phyloP scores from a whole-genome alignment of 2,888 invertebrate genomes.

The Chalcis sispes region DNA sequence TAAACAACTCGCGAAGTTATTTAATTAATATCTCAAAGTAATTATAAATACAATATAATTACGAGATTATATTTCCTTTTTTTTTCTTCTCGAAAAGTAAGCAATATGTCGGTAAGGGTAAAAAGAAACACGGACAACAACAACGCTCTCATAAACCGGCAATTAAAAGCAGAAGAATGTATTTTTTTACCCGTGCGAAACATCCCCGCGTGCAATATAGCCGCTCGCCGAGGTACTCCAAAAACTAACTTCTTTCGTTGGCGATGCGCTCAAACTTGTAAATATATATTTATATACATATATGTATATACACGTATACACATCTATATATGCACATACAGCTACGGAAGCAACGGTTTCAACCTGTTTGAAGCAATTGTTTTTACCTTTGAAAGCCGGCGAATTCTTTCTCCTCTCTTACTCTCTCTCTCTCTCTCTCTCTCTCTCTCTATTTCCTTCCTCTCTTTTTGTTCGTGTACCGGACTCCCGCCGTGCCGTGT shows the following conservation, averaged over 20 bases:
- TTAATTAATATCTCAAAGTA: too few species aligned
- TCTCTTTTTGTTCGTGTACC: not conserved
- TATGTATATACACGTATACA: too few species aligned
- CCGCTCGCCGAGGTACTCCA: not conserved
- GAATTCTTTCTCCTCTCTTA: too few species aligned
- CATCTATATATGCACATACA: too few species aligned
- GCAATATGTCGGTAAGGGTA: too few species aligned
- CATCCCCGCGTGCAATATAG: not conserved
- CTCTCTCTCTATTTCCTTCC: slow-evolving; percentile 3
- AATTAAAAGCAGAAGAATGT: not conserved
- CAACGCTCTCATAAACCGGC: not conserved
- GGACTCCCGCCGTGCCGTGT: not conserved
- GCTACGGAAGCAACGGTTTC: not conserved
- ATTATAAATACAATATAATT: too few species aligned
- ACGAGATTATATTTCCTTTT: too few species aligned
- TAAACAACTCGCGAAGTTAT: too few species aligned
- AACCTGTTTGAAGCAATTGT: slow-evolving; percentile 28
- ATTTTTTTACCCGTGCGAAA: not conserved
- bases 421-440: not conserved
- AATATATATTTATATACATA: too few species aligned
- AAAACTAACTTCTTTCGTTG: not conserved
- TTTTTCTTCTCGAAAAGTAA: too few species aligned
- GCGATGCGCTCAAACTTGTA: not conserved
- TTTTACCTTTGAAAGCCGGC: slow-evolving; percentile 33
- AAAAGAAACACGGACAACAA: too few species aligned